Percentiles rank a stretch among this genome's conserved stretches.
Conservation (phyloP, 2,888 invertebrate species). For the Oconnorella tubifera region DNA sequence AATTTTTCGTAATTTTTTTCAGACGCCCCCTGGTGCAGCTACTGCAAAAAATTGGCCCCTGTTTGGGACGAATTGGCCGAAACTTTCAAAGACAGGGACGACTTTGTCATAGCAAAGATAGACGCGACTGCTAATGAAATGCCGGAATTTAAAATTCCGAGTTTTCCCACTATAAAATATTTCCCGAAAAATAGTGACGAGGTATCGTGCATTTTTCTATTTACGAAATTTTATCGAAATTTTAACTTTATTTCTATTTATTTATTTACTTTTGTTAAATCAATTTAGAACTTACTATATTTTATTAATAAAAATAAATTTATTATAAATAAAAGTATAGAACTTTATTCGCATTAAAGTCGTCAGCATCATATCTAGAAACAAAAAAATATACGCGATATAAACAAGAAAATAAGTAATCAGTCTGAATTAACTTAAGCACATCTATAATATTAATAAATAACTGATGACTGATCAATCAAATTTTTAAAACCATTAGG, state of each 20-base stretch:
- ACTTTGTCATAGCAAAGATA: slow-evolving; percentile 93
- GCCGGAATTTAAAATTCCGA: slow-evolving; percentile 87
- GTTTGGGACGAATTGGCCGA: slow-evolving; percentile 94
- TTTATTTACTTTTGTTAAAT: background rate
- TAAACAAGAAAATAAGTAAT: no score
- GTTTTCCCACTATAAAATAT: slow-evolving; percentile 66
- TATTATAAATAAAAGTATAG: no score
- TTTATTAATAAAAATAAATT: no score
- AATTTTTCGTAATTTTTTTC: background rate
- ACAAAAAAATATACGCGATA: no score
- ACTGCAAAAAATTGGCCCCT: slow-evolving; percentile 94
- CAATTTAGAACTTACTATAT: no score
- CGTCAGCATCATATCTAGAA: no score
- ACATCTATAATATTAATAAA: no score
- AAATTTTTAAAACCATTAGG: no score
- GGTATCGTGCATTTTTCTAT: slow-evolving; percentile 54
- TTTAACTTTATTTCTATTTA: background rate
- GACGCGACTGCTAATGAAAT: slow-evolving; percentile 97
- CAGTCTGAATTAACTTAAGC: no score
- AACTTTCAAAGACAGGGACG: slow-evolving; percentile 75
- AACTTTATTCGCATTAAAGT: no score
- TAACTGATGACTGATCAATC: no score
- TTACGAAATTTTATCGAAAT: background rate
- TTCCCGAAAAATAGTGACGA: slow-evolving; percentile 91
- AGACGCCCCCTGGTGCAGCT: slow-evolving; percentile 94